Evolutionary conservation across 1,140 invertebrate species (phyloP), one percentile per base, ranked within the genome.

Genomic region (Mylabris phalerata): DNA sequence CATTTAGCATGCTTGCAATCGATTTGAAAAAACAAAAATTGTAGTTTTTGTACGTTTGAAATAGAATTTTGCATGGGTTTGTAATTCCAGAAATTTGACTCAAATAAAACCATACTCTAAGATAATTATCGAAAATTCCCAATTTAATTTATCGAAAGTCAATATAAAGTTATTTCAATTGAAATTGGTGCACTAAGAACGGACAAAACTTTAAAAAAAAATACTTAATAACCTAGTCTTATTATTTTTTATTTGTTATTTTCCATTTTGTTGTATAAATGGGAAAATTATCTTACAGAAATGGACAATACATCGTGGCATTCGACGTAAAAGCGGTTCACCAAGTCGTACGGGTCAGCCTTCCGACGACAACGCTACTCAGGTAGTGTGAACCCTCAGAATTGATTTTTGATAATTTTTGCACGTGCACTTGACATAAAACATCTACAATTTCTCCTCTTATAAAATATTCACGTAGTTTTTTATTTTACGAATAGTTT

Each of bases 251-350:
- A 32, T 32, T 32, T 32, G 32, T 32, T 32, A 19, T 19, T 32
- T 32, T 32, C 32, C 32, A 32, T 32, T 32, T 32, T 32, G 32
- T 32, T 32, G 32, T 32, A 32, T 32, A 32, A 32, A 32, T 32
- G 32, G 32, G 32, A 32, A 32, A 48, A 63, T 65, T 67, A 52
- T 66, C 74, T 80, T 80, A 73, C 82, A 87, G 85, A 87, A 86
- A 83, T 87, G 85, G 85, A 86, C 82, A 76, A 82, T 85, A 77
- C 84, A 87, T 76, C 83, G 84, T 69, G 85, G 85, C 77, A 84
- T 87, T 71, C 80, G 84, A 69, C 84, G 86, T 75, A 84, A 85
- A 77, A 84, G 82, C 75, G 82, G 81, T 74, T 81, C 82, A 69
- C 78, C 80, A 68, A 78, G 76, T 69, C 77, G 70, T 63, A 55